Percentiles rank a stretch among this genome's conserved stretches.
phyloP scores from a whole-genome alignment of 2,888 invertebrate species.

The Sminthurides aquaticus region DNA sequence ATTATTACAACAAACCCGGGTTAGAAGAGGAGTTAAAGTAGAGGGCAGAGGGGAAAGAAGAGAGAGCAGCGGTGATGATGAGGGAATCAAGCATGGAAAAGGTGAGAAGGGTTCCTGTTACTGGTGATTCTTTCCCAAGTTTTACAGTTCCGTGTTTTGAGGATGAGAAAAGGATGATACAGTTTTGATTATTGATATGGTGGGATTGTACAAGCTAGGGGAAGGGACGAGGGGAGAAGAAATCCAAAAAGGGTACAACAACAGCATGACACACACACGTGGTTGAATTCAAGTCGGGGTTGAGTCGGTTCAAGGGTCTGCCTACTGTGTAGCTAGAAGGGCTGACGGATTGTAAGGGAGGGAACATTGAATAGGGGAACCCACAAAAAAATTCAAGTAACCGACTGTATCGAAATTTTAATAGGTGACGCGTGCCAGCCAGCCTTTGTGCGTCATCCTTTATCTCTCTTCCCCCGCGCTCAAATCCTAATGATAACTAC shows the following conservation, averaged over 20 bases:
- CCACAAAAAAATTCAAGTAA: not conserved
- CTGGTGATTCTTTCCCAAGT: not conserved
- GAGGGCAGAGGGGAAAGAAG: not conserved
- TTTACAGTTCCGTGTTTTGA: not conserved
- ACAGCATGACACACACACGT: no score
- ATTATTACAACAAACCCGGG: not conserved
- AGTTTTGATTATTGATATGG: not conserved
- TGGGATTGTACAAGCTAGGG: no score
- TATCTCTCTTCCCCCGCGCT: no score
- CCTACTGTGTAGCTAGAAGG: no score
- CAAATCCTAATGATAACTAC: no score
- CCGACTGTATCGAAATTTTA: slow-evolving; percentile 34
- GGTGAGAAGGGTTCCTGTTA: not conserved
- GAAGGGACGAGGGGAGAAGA: no score
- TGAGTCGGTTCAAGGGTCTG: no score
- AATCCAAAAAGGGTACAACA: no score
- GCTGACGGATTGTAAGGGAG: no score
- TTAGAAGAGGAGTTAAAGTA: not conserved
- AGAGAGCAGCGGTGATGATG: not conserved
- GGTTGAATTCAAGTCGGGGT: no score
- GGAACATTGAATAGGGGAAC: not conserved
- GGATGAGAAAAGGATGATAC: not conserved
- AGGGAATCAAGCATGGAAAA: no score
- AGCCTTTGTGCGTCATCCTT: slow-evolving; percentile 1
- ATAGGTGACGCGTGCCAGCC: slow-evolving; percentile 35